Evolutionary conservation across 2,797 vertebrate species (phyloP), one percentile per base, ranked within the genome.

Genomic region (Cryptoblepharus egeriae): DNA sequence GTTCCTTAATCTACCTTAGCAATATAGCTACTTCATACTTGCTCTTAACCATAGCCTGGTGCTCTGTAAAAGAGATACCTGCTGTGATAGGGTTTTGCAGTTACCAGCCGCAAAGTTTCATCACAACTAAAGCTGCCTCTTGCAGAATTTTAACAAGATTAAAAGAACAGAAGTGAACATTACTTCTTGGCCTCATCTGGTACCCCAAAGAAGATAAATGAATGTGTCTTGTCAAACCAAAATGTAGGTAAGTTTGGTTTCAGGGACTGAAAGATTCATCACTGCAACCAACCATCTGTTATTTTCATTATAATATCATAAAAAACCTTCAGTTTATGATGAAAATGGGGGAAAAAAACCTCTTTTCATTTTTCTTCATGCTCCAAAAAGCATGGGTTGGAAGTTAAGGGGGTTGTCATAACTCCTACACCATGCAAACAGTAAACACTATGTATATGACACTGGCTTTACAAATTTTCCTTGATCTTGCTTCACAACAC

Each of bases 91-190:
- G 18, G 26, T 20, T 64, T 28, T 32, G 39, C 3, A 24, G 16
- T 37, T 28, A 18, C 18, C 9, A 73, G 6, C 20, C 78, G 22
- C 11, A 77, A 83, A 63, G 13, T 13, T 58, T 68, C 28, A 83
- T 84, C 67, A 35, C 49, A 52, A 79, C 75, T 49, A 57, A 39
- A 82, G 45, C 60, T 20, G 20, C 75, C 82, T 74, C 64, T 89
- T 77, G 22, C 26, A 15, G 70, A 76, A 35, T 60, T 77, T 83
- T 80, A 80, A 10, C 61, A 84, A 39, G 74, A 58, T 4, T 57
- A 35, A 86, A 69, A 85, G 67, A 77, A 82, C 73, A 79, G 78
- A 42, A 37, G 2, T 39, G 37, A 92, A 82, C 57, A 35, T 55
- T 10, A 28, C 86, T 39, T 86, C 69, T 28, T 73, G 61, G 28